Evolutionary conservation across 2,113 vertebrate species (phyloP), one percentile per base, ranked within the genome.

Genomic region (Orcinus orca): DNA sequence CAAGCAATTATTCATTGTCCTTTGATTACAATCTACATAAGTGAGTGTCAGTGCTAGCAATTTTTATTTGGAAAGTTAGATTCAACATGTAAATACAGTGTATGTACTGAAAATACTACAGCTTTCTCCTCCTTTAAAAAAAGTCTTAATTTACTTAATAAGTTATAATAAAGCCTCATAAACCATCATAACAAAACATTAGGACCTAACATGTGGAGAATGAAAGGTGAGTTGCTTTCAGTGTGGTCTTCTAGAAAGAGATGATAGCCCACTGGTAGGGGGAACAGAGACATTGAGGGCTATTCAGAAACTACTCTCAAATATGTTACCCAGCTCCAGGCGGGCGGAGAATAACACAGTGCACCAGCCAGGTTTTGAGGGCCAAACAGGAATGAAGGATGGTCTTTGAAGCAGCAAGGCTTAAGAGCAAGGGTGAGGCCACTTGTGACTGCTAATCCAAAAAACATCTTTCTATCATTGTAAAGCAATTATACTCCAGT

Each of bases 361-460:
- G 0, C 5, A 11, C 4, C 1, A 2, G 33, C 31, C 76, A n/a
- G 74, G 7, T 41, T 70, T 47, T 10, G 47, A 4, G 50, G n/a
- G 36, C 21, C 63, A 13, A 0, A 29, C 6, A 9, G 31, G 63
- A 68, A 4, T 3, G 47, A 74, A 38, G 20, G 13, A 4, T 5
- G 44, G 3, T 15, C 44, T 81, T 23, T 10, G 25, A 71, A 38
- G 62, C 21, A 25, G 15, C 82, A 23, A 18, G 20, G 47, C 63
- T 47, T 47, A 17, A 17, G 41, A 21, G 6, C 23, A 10, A 21
- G 15, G 50, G 14, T 11, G 26, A 62, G 63, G 23, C 14, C 31
- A 8, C 9, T 1, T 1, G 5, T 41, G 33, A 31, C 20, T 8
- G 3, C 20, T 15, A 3, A 44, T 3, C 38, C 25, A n/a, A n/a